Base-by-base conservation (phyloP, 2,888 invertebrate species). In the Brenthis ino region DNA sequence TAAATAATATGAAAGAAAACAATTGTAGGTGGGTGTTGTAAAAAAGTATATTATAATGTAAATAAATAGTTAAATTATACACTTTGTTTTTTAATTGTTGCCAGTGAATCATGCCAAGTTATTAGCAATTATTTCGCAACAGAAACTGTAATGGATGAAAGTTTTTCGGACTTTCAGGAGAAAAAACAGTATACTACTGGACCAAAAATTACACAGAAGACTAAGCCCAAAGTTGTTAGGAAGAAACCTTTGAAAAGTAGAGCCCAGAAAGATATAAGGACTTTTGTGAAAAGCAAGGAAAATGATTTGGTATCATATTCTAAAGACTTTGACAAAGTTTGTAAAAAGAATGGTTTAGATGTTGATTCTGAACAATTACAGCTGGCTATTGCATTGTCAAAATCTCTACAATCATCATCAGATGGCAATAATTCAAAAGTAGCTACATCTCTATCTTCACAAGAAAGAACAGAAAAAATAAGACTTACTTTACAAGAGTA, bases 381-480 rank as follows among this genome's bases (percentile, higher is more conserved):
- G 81, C 78, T 96, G 82, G 96, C 95, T 56, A 88, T 96, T 75
- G 95, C 95, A 14, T 81, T 96, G 69, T 95, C 96, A 3, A 94
- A 93, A 79, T 96, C 96, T 0, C 80, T 93, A 5, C 80, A 88
- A n/a, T 73, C 76, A 53, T 50, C 67, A 51, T 65, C 61, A 69
- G 69, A 24, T 55, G 60, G 77, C 37, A 55, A 57, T 68, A 74
- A 64, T 65, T 60, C 50, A 16, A 20, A 72, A 65, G 75, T 75
- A 63, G 74, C 51, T 54, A 76, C 77, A 57, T 57, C 79, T n/a
- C 67, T 80, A 55, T 80, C 75, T 24, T 74, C 85, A 1, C 82
- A 85, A 75, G 85, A 86, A 71, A 86, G 85, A 76, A 78, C 81
- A 47, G 79, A 80, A 54, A 88, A 82, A 73, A 92, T 94, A 55